These are phyloP conservation scores for Helleia helle DNA, from an alignment of 2,888 invertebrate genomes.

Conservation along the genomic window DNA sequence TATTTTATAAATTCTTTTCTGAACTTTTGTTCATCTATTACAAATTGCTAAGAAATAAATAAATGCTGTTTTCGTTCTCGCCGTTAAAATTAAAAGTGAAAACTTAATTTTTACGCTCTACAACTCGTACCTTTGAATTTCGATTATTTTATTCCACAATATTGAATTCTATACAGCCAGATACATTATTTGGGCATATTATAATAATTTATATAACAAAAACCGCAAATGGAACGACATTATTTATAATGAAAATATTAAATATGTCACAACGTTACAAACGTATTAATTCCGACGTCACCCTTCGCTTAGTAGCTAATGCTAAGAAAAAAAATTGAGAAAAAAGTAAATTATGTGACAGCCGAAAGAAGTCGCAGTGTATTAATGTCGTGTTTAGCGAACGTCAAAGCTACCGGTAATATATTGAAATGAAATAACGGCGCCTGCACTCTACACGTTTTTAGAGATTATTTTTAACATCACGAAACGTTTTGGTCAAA, in stretches of 20 bases:
- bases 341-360: slow-evolving; percentile 69
- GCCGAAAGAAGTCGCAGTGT: slow-evolving; percentile 57
- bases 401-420: slow-evolving; percentile 61
- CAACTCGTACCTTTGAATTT: background rate
- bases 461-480: slow-evolving; percentile 22
- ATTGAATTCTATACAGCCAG: no score
- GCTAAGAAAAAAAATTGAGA: slow-evolving; percentile 48
- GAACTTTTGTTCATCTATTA: no score
- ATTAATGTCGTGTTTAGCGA: slow-evolving; percentile 69
- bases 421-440: slow-evolving; percentile 50
- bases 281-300: slow-evolving; percentile 59
- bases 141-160: no score
- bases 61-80: no score
- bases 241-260: slow-evolving; percentile 18
- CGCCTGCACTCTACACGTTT: slow-evolving; percentile 26
- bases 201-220: background rate
- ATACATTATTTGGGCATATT: no score
- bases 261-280: slow-evolving; percentile 39
- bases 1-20: no score
- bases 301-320: slow-evolving; percentile 65
- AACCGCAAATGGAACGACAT: background rate
- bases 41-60: no score
- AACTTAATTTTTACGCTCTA: background rate
- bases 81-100: no score
- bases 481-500: slow-evolving; percentile 14